Conservation (phyloP, 1,140 invertebrate species). For the Caenorhabditis tropicalis region DNA sequence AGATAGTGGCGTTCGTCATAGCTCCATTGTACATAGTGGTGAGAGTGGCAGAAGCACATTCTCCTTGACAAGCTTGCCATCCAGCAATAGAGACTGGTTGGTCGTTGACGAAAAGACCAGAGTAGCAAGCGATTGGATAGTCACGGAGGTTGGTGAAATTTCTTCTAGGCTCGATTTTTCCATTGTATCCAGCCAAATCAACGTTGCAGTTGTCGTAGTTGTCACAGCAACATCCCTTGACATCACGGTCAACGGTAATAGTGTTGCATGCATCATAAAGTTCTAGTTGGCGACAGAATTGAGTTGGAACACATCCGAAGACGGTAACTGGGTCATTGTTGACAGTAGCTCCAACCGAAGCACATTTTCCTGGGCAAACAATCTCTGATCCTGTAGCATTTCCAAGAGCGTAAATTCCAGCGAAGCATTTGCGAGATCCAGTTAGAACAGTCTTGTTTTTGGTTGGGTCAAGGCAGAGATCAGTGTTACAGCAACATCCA, state of each 20-base stretch:
- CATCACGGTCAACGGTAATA: background rate
- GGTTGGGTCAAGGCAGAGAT: conserved; percentile 47
- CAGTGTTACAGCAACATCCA: conserved; percentile 55
- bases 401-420: conserved; percentile 33
- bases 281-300: background rate
- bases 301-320: conserved; percentile 14
- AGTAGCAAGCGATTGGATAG: conserved; percentile 29
- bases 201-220: conserved; percentile 52
- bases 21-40: background rate
- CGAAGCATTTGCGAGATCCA: conserved; percentile 12
- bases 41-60: conserved; percentile 36
- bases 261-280: conserved; percentile 24
- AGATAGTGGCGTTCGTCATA: conserved; percentile 9
- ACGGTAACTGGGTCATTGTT: background rate
- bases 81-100: background rate
- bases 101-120: conserved; percentile 23
- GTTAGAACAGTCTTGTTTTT: conserved; percentile 15
- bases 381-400: conserved; percentile 9
- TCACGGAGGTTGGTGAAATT: background rate
- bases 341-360: background rate
- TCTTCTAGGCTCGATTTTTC: background rate
- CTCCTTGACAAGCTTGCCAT: conserved; percentile 43
- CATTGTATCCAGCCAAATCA: background rate
- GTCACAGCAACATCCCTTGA: conserved; percentile 50
- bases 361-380: conserved; percentile 37